phyloP scores from a whole-genome alignment of 2,797 vertebrate species.

The Podarcis lilfordi region DNA sequence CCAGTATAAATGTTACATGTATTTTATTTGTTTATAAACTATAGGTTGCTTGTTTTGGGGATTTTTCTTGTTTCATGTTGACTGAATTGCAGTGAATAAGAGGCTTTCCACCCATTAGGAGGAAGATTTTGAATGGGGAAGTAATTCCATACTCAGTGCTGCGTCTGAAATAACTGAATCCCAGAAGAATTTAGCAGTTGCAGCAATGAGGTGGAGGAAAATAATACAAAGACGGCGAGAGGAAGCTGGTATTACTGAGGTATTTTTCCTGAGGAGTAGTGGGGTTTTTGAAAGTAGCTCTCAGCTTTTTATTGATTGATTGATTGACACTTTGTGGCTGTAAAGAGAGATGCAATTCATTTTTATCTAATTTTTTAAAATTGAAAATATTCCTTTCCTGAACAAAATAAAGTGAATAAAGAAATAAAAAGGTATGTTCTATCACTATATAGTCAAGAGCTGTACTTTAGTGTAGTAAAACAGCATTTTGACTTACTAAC shows the following conservation, averaged over 20 bases:
- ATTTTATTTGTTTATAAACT: neutral
- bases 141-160: slow-evolving; percentile 86
- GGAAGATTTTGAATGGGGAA: slow-evolving; percentile 97
- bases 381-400: too few relatives aligned
- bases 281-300: neutral
- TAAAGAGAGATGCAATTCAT: too few relatives aligned
- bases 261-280: slow-evolving; percentile 36
- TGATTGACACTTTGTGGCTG: neutral
- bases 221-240: slow-evolving; percentile 81
- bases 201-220: slow-evolving; percentile 95
- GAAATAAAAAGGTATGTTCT: neutral
- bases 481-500: neutral
- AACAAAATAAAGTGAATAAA: too few relatives aligned
- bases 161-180: slow-evolving; percentile 87
- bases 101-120: slow-evolving; percentile 79
- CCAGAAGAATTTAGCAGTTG: slow-evolving; percentile 89
- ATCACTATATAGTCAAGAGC: neutral
- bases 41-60: neutral
- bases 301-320: neutral
- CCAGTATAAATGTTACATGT: neutral
- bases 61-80: neutral
- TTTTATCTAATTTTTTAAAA: too few relatives aligned
- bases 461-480: neutral
- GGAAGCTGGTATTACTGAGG: slow-evolving; percentile 72
- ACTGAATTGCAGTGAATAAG: slow-evolving; percentile 34